Percentiles rank a stretch among this genome's conserved stretches.
Evolutionary conservation across 2,888 invertebrate species (phyloP).

Genomic region (Hedya salicella): DNA sequence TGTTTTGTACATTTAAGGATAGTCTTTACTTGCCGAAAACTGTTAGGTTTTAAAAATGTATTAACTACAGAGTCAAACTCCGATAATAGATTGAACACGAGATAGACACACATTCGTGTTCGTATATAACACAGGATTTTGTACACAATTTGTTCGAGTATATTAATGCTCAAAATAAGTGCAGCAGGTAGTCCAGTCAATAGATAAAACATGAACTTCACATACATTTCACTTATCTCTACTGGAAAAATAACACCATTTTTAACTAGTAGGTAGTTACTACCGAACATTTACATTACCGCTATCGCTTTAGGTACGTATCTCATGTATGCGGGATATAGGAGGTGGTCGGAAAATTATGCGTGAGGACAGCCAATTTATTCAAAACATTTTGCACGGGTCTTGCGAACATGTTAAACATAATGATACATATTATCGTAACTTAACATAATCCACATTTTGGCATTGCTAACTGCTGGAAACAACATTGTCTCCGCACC

Average conservation of each 20-base stretch:
- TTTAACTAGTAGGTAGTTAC: too few relatives aligned
- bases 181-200: too few relatives aligned
- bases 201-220: too few relatives aligned
- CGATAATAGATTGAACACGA: background rate
- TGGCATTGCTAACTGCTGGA: background rate
- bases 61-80: slow-evolving; percentile 3
- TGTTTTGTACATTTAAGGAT: slow-evolving; percentile 15
- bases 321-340: too few relatives aligned
- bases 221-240: too few relatives aligned
- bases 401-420: background rate
- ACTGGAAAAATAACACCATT: too few relatives aligned
- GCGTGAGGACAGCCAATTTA: background rate
- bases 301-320: too few relatives aligned
- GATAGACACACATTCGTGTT: slow-evolving; percentile 5
- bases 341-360: background rate
- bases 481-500: slow-evolving; percentile 33
- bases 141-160: too few relatives aligned
- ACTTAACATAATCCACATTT: slow-evolving; percentile 1
- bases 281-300: too few relatives aligned
- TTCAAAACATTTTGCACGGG: background rate
- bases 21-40: slow-evolving; percentile 6
- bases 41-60: slow-evolving; percentile 2
- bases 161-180: too few relatives aligned
- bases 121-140: too few relatives aligned
- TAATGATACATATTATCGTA: background rate